phyloP scores from a whole-genome alignment of 2,797 vertebrate species.

The Cossypha polioptera region DNA sequence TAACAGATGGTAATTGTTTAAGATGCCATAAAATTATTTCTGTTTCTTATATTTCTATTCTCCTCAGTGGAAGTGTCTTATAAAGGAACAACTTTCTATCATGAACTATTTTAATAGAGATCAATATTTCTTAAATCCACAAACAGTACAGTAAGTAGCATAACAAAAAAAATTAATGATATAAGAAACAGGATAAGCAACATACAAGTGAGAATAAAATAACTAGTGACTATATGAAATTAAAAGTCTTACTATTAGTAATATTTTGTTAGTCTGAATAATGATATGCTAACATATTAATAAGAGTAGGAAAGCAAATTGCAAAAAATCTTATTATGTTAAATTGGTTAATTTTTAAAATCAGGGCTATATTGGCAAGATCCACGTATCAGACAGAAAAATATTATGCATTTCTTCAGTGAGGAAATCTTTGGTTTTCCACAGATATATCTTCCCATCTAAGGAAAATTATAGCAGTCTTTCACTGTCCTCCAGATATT shows the following conservation, averaged over 20 bases:
- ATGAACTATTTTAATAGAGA: not conserved
- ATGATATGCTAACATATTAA: not conserved
- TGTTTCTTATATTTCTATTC: not conserved
- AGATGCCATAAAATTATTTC: not conserved
- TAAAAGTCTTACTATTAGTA: not conserved
- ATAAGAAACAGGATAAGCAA: not conserved
- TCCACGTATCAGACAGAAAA: not conserved
- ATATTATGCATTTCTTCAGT: not conserved
- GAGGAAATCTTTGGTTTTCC: not conserved
- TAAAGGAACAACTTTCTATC: not conserved
- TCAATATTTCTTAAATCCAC: not conserved
- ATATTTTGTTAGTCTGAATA: not conserved
- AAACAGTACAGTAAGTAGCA: not conserved
- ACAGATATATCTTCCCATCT: not conserved
- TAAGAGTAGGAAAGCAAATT: not conserved
- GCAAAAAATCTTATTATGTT: not conserved
- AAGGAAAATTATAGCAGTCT: not conserved
- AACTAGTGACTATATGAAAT: not conserved
- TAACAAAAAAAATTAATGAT: not conserved
- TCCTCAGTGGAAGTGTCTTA: not conserved
- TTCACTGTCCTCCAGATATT: not conserved
- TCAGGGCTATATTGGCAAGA: not conserved
- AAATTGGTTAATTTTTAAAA: not conserved
- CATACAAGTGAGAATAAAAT: not conserved
- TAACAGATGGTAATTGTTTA: not conserved